Base-by-base conservation (phyloP, 2,113 vertebrate species). In the Bagarius yarrelli region DNA sequence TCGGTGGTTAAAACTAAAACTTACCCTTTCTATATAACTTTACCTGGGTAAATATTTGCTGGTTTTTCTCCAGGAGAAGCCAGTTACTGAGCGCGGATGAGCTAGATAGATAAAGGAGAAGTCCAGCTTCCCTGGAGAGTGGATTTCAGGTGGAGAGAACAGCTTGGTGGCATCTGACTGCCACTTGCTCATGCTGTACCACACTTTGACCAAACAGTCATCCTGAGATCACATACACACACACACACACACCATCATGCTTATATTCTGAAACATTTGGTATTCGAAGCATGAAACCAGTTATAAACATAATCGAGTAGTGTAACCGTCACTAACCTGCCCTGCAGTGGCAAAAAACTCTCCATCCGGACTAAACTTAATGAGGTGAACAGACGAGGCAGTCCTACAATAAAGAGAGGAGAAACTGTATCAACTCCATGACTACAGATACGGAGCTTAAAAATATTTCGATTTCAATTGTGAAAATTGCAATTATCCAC, bases 61-160 rank as follows among this genome's bases (percentile, higher is more conserved):
- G 78, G 94, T 98, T 90, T 99, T 98, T 88, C 97, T 94, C 98
- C 98, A 99, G n/a, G 97, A 96, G 92, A 99, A 96, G 76, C 95
- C 93, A 25, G 95, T 97, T 80, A 99, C 95, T 55, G 97, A 95
- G 78, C 97, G 95, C 85, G 97, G 98, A 91, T 99, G 98, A 85
- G 96, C 95, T 90, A 99, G 92, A 90, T 98, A 98, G 50, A 98
- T 90, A 89, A 98, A 99, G 53, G 96, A 98, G 91, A 96, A 99
- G 88, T 94, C 92, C 78, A 95, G 86, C 86, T 95, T 94, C 84
- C 91, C 93, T 84, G 94, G 90, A 23, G 89, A 80, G 59, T 87
- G 89, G 34, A 92, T 89, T 66, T 96, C 94, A 76, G 93, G 91
- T 85, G 88, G 94, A 23, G 85, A 83, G 83, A 94, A 93, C 66